Evolutionary conservation across 1,140 invertebrate genomes (phyloP), one percentile per base, ranked within the genome.

Genomic region (Heliconius eleuchia): DNA sequence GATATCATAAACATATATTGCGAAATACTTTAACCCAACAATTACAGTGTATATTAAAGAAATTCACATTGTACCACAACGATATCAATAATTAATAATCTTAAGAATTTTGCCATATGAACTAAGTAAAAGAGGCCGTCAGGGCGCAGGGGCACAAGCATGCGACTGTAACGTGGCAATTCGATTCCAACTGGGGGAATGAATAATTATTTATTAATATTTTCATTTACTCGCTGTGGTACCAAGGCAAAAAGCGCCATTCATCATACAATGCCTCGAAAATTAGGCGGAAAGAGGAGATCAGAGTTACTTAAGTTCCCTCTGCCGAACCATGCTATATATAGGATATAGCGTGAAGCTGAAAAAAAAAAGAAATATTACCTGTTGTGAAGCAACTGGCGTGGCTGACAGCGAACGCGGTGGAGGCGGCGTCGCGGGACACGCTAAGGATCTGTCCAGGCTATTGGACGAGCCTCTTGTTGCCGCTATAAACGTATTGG

Each of bases 401-500:
- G 96, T 92, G 93, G 97, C 92, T 83, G 96, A 95, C 89, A 96
- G 83, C 82, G 95, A 94, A 13, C 95, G 88, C 3, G 95, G 94
- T 37, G 95, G 95, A 1, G 92, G 96, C 39, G 96, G 96, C 23
- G 97, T 95, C 0, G 97, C 96, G 1, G 97, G 96, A 85, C 97
- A 97, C 1, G 95, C 95, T n/a, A 96, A 95, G 4, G 95, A 94
- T 73, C 95, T 95, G 87, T 98, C 97, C 87, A 98, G 91, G 85
- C 97, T 97, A 66, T 96, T 97, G 34, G 97, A 97, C 7, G 96
- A 97, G 83, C 96, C 97, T 80, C 96, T 95, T 4, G 95, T 96
- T 57, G 96, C 96, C 16, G 97, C 96, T 80, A 98, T 97, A 93
- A 98, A 98, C 1, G 97, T 98, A 90, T 98, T 98, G 3, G 98